Conservation (phyloP, 2,888 invertebrate genomes). For the Spilosoma lubricipeda region DNA sequence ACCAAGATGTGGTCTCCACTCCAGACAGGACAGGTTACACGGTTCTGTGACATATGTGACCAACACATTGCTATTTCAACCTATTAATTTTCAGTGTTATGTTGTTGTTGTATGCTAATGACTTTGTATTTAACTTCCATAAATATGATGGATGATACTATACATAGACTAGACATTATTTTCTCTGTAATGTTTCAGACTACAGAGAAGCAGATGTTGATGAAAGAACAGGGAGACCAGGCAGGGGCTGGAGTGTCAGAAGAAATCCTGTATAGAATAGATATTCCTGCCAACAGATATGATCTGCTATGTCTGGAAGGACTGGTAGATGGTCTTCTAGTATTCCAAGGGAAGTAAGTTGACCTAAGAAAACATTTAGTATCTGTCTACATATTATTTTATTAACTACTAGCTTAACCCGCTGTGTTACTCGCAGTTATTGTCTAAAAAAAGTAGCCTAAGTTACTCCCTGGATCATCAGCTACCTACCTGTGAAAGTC, state of each 20-base stretch:
- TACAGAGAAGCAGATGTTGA: slow-evolving; percentile 95
- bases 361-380: background rate
- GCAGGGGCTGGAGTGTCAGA: slow-evolving; percentile 90
- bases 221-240: slow-evolving; percentile 94
- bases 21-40: no score
- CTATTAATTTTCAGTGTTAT: no score
- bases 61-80: no score
- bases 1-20: no score
- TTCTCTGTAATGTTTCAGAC: slow-evolving; percentile 86
- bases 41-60: no score
- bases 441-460: no score
- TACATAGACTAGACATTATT: background rate
- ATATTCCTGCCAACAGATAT: slow-evolving; percentile 99
- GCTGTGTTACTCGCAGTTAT: no score
- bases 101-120: no score
- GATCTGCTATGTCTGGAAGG: slow-evolving; percentile 99
- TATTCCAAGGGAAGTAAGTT: slow-evolving; percentile 94
- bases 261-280: slow-evolving; percentile 96
- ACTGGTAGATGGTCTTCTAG: slow-evolving; percentile 92
- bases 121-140: no score
- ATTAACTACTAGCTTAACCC: no score
- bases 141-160: background rate
- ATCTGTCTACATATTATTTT: background rate
- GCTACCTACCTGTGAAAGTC: no score
- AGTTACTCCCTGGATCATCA: no score